Evolutionary conservation across 2,888 invertebrate genomes (phyloP).

Genomic region (Euplagia quadripunctaria): DNA sequence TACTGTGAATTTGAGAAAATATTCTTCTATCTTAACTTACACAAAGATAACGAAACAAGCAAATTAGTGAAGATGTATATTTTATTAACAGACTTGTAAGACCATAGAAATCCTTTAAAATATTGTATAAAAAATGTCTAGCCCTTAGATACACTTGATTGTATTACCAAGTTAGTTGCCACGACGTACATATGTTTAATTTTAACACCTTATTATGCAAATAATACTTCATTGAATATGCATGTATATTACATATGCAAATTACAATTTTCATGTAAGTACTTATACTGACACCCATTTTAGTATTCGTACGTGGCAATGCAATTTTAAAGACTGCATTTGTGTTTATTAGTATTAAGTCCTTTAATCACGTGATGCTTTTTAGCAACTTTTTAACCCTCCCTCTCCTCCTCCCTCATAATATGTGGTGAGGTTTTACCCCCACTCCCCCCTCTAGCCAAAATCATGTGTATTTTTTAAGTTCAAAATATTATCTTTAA

Average conservation of each 20-base stretch:
- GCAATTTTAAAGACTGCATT: neutral
- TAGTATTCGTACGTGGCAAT: neutral
- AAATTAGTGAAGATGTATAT: neutral
- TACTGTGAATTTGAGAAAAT: no score
- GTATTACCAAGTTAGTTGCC: conserved; percentile 9
- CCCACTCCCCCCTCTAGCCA: no score
- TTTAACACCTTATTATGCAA: conserved; percentile 22
- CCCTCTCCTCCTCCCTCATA: no score
- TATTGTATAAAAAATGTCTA: neutral
- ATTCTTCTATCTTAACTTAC: no score
- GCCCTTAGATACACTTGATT: conserved; percentile 9
- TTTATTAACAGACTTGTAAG: no score
- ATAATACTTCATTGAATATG: conserved; percentile 25
- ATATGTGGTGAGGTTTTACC: no score
- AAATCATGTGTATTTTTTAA: no score
- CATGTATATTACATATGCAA: conserved; percentile 13
- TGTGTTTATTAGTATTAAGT: neutral
- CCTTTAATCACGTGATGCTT: no score
- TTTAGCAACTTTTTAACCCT: no score
- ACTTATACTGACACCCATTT: neutral
- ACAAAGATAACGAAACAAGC: neutral
- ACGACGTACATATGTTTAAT: conserved; percentile 32
- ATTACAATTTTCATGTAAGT: conserved; percentile 8
- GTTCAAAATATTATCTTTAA: no score
- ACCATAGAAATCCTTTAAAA: no score